phyloP scores from a whole-genome alignment of 2,113 vertebrate genomes.

The Chitala chitala region DNA sequence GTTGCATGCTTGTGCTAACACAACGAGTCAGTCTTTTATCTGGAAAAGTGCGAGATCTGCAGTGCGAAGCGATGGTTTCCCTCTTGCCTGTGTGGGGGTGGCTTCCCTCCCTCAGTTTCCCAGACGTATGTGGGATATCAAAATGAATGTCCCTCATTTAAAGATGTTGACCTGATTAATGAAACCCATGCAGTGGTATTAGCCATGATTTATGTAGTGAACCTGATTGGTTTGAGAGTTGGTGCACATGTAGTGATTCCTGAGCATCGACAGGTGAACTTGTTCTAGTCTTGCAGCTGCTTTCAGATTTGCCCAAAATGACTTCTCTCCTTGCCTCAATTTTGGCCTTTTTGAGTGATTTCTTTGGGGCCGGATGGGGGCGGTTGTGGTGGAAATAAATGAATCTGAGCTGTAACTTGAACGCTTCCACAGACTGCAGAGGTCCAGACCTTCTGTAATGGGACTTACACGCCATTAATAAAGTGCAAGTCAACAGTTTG shows the following conservation, averaged over 20 bases:
- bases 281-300: conserved; percentile 31
- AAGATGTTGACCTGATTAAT: conserved; percentile 9
- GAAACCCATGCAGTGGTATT: neutral
- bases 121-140: conserved; percentile 1
- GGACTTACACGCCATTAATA: conserved; percentile 53
- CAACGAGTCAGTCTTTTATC: too few species aligned
- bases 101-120: neutral
- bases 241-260: conserved; percentile 35
- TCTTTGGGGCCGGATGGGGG: neutral
- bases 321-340: conserved; percentile 16
- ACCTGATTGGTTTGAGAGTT: conserved; percentile 13
- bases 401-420: conserved; percentile 36
- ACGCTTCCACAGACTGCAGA: conserved; percentile 43
- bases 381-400: conserved; percentile 24
- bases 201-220: conserved; percentile 39
- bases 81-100: neutral
- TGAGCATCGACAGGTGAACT: conserved; percentile 39
- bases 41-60: too few species aligned
- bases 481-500: conserved; percentile 40
- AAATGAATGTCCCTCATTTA: neutral
- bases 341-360: neutral
- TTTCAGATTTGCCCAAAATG: neutral
- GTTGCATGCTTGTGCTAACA: too few species aligned
- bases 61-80: too few species aligned
- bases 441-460: conserved; percentile 38